phyloP scores from a whole-genome alignment of 2,888 invertebrate genomes.

The Cosmia trapezina region DNA sequence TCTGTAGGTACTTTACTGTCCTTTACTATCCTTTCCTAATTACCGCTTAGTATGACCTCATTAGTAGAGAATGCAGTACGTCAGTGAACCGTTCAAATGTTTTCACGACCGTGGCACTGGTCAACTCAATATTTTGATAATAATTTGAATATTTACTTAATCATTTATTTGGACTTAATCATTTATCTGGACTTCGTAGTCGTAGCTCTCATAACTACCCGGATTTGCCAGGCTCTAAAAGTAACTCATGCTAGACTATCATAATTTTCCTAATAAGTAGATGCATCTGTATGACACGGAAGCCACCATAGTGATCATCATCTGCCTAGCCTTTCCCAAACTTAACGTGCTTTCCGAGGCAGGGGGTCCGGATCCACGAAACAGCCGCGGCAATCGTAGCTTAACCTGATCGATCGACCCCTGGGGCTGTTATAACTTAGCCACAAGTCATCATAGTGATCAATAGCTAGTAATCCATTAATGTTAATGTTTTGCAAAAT shows the following conservation, averaged over 20 bases:
- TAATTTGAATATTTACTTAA: not conserved
- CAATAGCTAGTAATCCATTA: not conserved
- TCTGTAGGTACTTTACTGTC: constrained; percentile 17
- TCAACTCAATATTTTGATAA: not conserved
- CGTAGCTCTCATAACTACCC: no score
- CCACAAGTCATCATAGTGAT: not conserved
- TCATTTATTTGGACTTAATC: not conserved
- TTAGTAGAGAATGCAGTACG: constrained; percentile 27
- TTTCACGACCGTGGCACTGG: not conserved
- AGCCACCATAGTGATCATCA: not conserved
- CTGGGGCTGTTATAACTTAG: no score
- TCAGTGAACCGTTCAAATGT: constrained; percentile 3
- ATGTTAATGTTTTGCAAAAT: constrained; percentile 1
- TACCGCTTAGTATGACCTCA: constrained; percentile 20
- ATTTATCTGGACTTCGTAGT: no score
- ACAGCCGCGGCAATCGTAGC: no score
- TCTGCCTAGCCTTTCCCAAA: no score
- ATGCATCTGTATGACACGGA: not conserved
- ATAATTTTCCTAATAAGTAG: not conserved
- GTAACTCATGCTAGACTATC: not conserved
- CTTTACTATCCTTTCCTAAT: constrained; percentile 38
- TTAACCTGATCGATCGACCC: no score
- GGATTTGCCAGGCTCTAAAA: not conserved
- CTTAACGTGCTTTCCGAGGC: no score
- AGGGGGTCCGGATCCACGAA: no score